These are phyloP conservation scores for Oreocharis arfaki DNA, from an alignment of 2,113 vertebrate genomes.

Conservation along the genomic window DNA sequence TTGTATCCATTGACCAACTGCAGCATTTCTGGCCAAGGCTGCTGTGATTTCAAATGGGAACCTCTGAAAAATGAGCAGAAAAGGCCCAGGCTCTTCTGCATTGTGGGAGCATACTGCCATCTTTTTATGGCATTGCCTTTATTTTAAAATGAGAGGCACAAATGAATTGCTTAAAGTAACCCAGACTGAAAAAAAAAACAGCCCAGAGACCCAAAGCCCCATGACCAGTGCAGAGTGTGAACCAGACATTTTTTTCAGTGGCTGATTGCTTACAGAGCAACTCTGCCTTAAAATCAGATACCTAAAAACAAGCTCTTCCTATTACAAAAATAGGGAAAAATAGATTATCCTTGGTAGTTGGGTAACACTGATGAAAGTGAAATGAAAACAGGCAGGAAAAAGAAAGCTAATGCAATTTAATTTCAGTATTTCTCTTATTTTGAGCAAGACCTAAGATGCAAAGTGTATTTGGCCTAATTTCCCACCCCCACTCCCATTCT, in stretches of 20 bases:
- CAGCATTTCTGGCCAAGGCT: neutral
- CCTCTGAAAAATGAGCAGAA: neutral
- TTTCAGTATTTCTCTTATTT: neutral
- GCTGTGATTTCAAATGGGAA: neutral
- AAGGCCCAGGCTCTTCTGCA: neutral
- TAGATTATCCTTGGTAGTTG: neutral
- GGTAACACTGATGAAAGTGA: neutral
- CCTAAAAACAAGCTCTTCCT: neutral
- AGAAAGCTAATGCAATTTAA: neutral
- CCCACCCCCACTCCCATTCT: neutral
- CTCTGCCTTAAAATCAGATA: neutral
- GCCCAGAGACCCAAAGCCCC: neutral
- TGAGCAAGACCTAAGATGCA: neutral
- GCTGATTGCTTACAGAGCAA: neutral
- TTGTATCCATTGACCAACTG: accelerated
- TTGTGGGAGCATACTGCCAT: neutral
- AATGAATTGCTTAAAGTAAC: neutral
- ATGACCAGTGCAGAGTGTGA: neutral
- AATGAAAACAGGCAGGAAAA: neutral
- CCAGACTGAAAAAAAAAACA: neutral
- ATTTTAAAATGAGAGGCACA: neutral
- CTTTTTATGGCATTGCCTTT: neutral
- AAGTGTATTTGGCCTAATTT: neutral
- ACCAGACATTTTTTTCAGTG: neutral
- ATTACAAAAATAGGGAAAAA: neutral